A percentile compares a stretch with the other conserved stretches of the same genome.
Evolutionary conservation across 2,113 vertebrate genomes (phyloP).

Genomic region (Nipponia nippon): DNA sequence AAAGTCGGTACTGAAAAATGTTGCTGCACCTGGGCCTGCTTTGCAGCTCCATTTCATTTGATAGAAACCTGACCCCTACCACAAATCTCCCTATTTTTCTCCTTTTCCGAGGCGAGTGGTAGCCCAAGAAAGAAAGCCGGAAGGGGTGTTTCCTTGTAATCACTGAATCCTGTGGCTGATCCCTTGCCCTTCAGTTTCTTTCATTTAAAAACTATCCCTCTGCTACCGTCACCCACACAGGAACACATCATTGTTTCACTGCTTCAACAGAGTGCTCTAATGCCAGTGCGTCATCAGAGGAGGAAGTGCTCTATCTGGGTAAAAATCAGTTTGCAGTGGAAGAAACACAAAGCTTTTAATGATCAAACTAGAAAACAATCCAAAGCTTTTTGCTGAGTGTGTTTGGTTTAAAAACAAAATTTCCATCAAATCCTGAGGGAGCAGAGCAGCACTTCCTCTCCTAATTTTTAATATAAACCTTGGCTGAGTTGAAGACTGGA

Average conservation of each 20-base stretch:
- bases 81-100: neutral
- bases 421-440: neutral
- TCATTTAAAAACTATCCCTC: neutral
- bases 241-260: neutral
- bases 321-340: neutral
- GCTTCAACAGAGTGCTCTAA: neutral
- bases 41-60: neutral
- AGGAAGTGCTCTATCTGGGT: neutral
- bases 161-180: neutral
- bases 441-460: neutral
- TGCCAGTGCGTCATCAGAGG: neutral
- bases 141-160: neutral
- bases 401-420: neutral
- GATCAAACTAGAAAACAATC: neutral
- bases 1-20: neutral
- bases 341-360: neutral
- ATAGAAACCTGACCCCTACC: neutral
- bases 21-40: neutral
- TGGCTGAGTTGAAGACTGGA: neutral
- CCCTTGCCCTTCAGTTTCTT: neutral
- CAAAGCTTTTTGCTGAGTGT: neutral
- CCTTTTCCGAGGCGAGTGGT: neutral
- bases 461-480: neutral
- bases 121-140: neutral
- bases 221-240: neutral